Base-by-base conservation (phyloP, 2,797 vertebrate species). In the Chaetophractus vellerosus region DNA sequence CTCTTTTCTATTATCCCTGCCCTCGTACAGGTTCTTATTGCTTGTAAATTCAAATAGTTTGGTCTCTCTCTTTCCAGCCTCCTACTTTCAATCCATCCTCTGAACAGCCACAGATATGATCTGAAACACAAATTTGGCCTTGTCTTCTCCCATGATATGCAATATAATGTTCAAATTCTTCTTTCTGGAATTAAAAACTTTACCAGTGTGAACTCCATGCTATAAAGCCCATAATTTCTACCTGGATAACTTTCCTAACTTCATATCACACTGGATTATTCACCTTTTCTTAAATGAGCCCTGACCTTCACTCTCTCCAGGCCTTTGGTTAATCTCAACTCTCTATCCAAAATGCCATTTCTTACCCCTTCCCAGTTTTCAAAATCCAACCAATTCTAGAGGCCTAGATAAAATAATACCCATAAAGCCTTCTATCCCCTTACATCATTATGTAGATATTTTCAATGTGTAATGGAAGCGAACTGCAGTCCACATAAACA, bases 401-500 rank as follows among this genome's bases (percentile, higher is more conserved):
- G 38, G 15, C 38, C 23, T 5, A 26, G 14, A 59, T n/a, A 52
- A 41, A 87, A 45, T 31, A 75, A 52, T 31, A 3, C 78, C 48
- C 45, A 31, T 11, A 63, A 89, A 91, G 24, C 36, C 28, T 84
- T 79, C 26, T 6, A 38, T 74, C 1, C 50, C 21, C 10, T 48
- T 33, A 21, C 9, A 61, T 10, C 19, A 26, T 10, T 69, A n/a
- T 5, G 50, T 11, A 69, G 48, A n/a, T 69, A 69, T 50, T 89
- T 76, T 64, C 81, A 64, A 14, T 12, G 9, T 59, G 23, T 50
- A 57, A 10, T 5, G 5, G 69, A 85, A 45, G 50, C 16, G 36
- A 93, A 41, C 41, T 69, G 33, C 64, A 75, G 80, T 19, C 10
- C 33, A 14, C 5, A 52, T 23, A 95, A 96, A 94, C 85, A 90